Conservation (phyloP, 2,888 invertebrate genomes). For the Malacosoma neustria region DNA sequence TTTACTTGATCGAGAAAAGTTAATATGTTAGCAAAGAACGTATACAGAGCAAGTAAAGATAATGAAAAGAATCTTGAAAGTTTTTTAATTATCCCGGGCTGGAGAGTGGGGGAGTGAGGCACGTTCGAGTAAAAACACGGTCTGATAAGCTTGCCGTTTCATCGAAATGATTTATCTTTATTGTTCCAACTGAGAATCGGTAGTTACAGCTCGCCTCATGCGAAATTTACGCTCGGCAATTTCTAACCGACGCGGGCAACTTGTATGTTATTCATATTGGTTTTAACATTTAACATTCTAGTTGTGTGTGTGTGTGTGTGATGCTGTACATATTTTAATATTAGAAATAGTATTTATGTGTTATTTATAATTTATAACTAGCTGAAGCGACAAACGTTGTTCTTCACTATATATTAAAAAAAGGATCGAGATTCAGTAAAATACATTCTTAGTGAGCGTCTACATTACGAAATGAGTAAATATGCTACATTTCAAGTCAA, state of each 20-base stretch:
- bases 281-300: too few relatives aligned
- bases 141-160: slow-evolving; percentile 16
- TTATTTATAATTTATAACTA: too few relatives aligned
- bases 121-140: slow-evolving; percentile 8
- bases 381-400: too few relatives aligned
- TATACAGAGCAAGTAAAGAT: slow-evolving; percentile 13
- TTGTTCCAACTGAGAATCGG: slow-evolving; percentile 16
- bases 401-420: too few relatives aligned
- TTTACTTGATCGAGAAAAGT: background rate
- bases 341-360: too few relatives aligned
- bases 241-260: background rate
- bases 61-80: slow-evolving; percentile 34
- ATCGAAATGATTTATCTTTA: slow-evolving; percentile 26
- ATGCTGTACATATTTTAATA: too few relatives aligned
- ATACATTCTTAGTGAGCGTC: too few relatives aligned
- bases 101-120: slow-evolving; percentile 8
- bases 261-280: too few relatives aligned
- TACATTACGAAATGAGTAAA: too few relatives aligned
- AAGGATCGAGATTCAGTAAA: too few relatives aligned
- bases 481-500: too few relatives aligned
- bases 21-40: background rate
- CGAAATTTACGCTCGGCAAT: slow-evolving; percentile 15
- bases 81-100: slow-evolving; percentile 39
- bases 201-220: background rate
- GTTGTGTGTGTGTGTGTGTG: too few relatives aligned